Evolutionary conservation across 2,888 invertebrate genomes (phyloP).

Genomic region (Alsophila aescularia): DNA sequence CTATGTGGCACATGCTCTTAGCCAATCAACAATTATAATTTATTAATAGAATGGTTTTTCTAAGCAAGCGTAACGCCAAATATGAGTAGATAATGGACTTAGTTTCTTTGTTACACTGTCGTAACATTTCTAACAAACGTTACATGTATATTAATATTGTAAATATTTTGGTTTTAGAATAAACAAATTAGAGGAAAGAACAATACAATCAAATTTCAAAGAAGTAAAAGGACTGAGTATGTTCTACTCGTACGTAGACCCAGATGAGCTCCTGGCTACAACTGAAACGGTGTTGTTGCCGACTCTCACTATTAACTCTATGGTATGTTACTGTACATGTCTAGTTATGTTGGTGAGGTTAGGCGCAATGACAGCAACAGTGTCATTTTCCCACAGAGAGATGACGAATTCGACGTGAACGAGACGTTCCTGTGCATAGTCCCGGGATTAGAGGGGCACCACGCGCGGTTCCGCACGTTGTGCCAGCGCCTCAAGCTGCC

Average conservation of each 20-base stretch:
- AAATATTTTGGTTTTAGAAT: slow-evolving; percentile 20
- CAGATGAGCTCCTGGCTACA: slow-evolving; percentile 61
- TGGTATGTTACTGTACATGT: slow-evolving; percentile 18
- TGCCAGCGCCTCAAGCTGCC: slow-evolving; percentile 57
- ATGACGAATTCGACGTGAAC: slow-evolving; percentile 48
- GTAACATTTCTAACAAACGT: too few relatives aligned
- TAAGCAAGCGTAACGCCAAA: too few relatives aligned
- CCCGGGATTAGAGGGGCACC: slow-evolving; percentile 59
- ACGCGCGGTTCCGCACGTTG: slow-evolving; percentile 46
- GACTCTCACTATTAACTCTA: slow-evolving; percentile 25
- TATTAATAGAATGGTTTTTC: too few relatives aligned
- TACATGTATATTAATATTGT: too few relatives aligned
- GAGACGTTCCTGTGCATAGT: slow-evolving; percentile 52
- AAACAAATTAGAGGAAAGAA: slow-evolving; percentile 22
- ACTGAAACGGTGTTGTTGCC: slow-evolving; percentile 50
- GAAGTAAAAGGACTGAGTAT: slow-evolving; percentile 46
- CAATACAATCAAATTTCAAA: not conserved
- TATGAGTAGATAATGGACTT: too few relatives aligned
- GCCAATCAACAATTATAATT: too few relatives aligned
- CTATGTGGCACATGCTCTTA: too few relatives aligned
- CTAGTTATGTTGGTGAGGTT: not conserved
- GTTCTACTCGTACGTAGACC: slow-evolving; percentile 54
- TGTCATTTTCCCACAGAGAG: slow-evolving; percentile 36
- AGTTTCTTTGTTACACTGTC: too few relatives aligned
- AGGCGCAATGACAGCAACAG: not conserved